Evolutionary conservation across 2,888 invertebrate species (phyloP).

Genomic region (Schizotus pectinicornis): DNA sequence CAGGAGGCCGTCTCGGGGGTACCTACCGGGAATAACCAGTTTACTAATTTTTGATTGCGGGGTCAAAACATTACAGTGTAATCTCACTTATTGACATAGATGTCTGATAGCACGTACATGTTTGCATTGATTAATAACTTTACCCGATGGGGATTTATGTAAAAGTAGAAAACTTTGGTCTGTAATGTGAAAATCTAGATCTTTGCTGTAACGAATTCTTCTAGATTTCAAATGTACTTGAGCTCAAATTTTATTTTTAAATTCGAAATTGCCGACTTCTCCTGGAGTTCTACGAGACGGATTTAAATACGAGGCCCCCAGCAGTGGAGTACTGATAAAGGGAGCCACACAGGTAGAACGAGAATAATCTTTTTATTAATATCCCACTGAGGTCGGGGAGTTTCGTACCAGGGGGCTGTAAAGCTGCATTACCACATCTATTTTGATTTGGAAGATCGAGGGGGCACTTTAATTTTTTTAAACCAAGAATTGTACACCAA

Average conservation of each 20-base stretch:
- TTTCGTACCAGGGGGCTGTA: neutral
- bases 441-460: neutral
- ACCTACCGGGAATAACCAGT: slow-evolving; percentile 21
- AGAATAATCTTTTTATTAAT: slow-evolving; percentile 16
- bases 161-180: neutral
- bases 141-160: neutral
- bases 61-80: slow-evolving; percentile 26
- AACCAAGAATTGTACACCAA: no score
- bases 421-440: neutral
- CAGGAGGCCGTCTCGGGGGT: neutral
- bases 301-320: no score
- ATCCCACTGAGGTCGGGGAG: neutral
- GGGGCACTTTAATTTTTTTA: no score
- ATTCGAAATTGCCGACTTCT: no score
- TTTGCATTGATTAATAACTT: neutral
- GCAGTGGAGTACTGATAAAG: neutral
- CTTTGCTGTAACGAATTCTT: no score
- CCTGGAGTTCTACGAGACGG: no score
- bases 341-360: slow-evolving; percentile 14
- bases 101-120: neutral
- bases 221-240: no score
- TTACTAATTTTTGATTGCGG: slow-evolving; percentile 6
- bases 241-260: no score
- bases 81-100: slow-evolving; percentile 22
- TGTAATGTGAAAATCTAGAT: no score